Evolutionary conservation across 2,888 invertebrate genomes (phyloP).

Genomic region (Leucoma salicis): DNA sequence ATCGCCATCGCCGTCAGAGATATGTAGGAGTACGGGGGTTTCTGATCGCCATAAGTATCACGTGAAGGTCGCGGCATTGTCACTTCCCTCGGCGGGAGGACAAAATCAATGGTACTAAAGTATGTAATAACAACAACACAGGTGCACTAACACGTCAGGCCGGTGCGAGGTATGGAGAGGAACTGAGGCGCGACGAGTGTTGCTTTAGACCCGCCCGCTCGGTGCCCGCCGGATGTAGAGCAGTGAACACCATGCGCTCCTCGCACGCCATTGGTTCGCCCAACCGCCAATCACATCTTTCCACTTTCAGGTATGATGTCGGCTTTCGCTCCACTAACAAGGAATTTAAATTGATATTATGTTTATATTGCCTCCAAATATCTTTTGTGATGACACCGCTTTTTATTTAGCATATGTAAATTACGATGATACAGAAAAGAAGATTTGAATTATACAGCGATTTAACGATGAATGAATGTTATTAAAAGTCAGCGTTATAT

Average conservation of each 20-base stretch:
- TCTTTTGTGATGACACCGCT: conserved; percentile 83
- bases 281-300: conserved; percentile 50
- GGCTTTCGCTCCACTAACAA: conserved; percentile 82
- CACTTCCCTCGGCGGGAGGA: conserved; percentile 47
- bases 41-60: conserved; percentile 98
- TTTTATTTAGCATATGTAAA: conserved; percentile 82
- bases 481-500: conserved; percentile 63
- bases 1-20: conserved; percentile 99
- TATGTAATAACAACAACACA: conserved; percentile 47
- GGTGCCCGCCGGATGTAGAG: conserved; percentile 38
- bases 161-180: conserved; percentile 66
- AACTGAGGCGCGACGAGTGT: conserved; percentile 71
- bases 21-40: conserved; percentile 99
- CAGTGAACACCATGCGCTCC: conserved; percentile 32
- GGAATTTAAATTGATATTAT: conserved; percentile 83
- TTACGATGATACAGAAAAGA: conserved; percentile 78
- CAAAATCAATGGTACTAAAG: conserved; percentile 28
- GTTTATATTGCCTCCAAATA: conserved; percentile 82
- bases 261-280: conserved; percentile 51
- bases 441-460: conserved; percentile 78
- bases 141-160: conserved; percentile 63
- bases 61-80: conserved; percentile 97
- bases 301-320: conserved; percentile 77
- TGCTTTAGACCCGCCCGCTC: conserved; percentile 45
- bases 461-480: conserved; percentile 69